Evolutionary conservation across 2,113 vertebrate species (phyloP), one percentile per base, ranked within the genome.

Genomic region (Ceyx margarethae): DNA sequence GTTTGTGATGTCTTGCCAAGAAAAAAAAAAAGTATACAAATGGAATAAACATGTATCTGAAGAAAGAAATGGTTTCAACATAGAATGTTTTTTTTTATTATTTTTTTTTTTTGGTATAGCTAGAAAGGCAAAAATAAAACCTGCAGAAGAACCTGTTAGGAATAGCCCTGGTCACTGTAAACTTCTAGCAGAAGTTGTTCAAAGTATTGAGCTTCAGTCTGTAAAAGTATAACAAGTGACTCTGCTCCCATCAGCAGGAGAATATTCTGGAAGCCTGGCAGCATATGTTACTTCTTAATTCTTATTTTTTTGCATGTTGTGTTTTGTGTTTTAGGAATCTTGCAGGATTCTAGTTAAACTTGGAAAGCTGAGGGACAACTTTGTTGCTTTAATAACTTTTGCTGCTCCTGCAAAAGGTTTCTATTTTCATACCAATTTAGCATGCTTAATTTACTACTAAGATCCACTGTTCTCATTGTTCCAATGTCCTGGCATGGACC

Each of bases 391-490:
- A 74, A 42, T 77, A 85, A 71, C 69, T 91, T 76, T 40, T 94
- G 29, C 60, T 73, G 58, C 64, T 93, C 35, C 68, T 91, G n/a
- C 80, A 46, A 91, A 68, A 76, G 22, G 50, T 67, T 89, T 78
- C 35, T 91, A 79, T 81, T 81, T 93, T 51, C 61, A 72, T 84
- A 35, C 20, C 35, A 88, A 31, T 11, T 89, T 85, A 82, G 17
- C 42, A n/a, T 53, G 65, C 21, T 61, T 87, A 65, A 90, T 71
- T 91, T 87, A 76, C 26, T 74, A 6, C n/a, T 43, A 26, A 75
- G 40, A 20, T 60, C 93, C 73, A 62, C 56, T 90, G 28, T 88
- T 91, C 42, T 74, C 65, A 72, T 74, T 91, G 65, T 88, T 94
- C 61, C 61, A 71, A 23, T 74, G 86, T 57, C 48, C 80, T 88